Percentiles rank a stretch among this genome's conserved stretches.
Conservation (phyloP, 2,888 invertebrate genomes). For the Euphydryas editha region DNA sequence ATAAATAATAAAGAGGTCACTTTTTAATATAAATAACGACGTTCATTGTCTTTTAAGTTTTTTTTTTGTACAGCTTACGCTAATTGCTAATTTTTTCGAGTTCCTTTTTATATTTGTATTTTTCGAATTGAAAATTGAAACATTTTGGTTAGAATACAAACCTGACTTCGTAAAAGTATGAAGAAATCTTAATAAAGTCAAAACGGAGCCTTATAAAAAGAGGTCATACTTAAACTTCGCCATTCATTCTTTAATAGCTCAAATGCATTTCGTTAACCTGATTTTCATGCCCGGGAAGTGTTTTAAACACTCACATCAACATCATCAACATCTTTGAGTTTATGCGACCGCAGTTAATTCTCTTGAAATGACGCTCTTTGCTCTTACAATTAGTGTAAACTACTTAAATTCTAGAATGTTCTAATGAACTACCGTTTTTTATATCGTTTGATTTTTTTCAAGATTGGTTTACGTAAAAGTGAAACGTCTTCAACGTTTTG, state of each 20-base stretch:
- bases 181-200: background rate
- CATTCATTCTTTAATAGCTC: constrained; percentile 7
- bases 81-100: too few relatives aligned
- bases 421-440: constrained; percentile 3
- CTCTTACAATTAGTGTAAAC: constrained; percentile 16
- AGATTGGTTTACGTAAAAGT: background rate
- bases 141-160: too few relatives aligned
- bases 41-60: too few relatives aligned
- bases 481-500: too few relatives aligned
- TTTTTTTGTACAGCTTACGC: too few relatives aligned
- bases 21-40: too few relatives aligned
- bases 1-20: too few relatives aligned
- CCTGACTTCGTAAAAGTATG: background rate
- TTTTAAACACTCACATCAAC: too few relatives aligned
- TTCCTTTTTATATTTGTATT: too few relatives aligned
- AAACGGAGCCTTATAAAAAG: background rate
- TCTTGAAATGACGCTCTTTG: constrained; percentile 18
- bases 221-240: constrained; percentile 8
- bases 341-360: constrained; percentile 25
- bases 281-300: constrained; percentile 23
- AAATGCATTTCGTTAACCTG: constrained; percentile 28
- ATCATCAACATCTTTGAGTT: constrained; percentile 29
- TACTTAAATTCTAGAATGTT: constrained; percentile 6
- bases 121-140: too few relatives aligned
- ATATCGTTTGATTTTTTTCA: background rate